Conservation (phyloP, 2,888 invertebrate species). For the Xylophagus ater region DNA sequence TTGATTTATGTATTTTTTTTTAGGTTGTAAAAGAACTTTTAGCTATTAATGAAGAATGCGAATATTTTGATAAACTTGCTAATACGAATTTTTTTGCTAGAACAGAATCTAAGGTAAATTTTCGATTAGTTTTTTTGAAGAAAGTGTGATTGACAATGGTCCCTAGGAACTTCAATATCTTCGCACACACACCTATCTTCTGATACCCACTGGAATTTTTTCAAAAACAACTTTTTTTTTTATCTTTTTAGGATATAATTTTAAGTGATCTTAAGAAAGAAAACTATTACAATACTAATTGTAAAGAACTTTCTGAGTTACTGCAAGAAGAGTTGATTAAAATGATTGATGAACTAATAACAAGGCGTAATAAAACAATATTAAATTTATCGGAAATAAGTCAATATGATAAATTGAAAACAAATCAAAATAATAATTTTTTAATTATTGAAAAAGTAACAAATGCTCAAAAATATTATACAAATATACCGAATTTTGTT, state of each 20-base stretch:
- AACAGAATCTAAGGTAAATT: too few species aligned
- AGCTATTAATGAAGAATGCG: constrained; percentile 74
- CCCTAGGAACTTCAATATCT: too few species aligned
- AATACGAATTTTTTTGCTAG: too few species aligned
- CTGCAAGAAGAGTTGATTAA: constrained; percentile 68
- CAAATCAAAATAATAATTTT: constrained; percentile 43
- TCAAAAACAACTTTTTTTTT: constrained; percentile 69
- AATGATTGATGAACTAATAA: constrained; percentile 55
- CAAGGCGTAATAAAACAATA: constrained; percentile 24
- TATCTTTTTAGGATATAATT: constrained; percentile 60
- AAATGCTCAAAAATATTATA: constrained; percentile 60
- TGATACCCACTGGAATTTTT: too few species aligned
- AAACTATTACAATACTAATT: constrained; percentile 61
- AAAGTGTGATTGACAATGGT: too few species aligned
- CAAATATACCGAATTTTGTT: constrained; percentile 64
- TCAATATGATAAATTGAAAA: constrained; percentile 13
- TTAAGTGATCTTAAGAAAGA: constrained; percentile 53
- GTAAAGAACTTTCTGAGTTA: constrained; percentile 50
- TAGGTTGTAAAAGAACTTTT: constrained; percentile 67
- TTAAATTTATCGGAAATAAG: constrained; percentile 25
- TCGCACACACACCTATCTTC: too few species aligned
- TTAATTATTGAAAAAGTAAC: constrained; percentile 61
- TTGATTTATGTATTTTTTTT: constrained; percentile 5
- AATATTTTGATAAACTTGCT: constrained; percentile 74
- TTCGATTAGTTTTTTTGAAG: too few species aligned